Evolutionary conservation across 2,113 vertebrate species (phyloP).

Genomic region (Ammospiza nelsoni): DNA sequence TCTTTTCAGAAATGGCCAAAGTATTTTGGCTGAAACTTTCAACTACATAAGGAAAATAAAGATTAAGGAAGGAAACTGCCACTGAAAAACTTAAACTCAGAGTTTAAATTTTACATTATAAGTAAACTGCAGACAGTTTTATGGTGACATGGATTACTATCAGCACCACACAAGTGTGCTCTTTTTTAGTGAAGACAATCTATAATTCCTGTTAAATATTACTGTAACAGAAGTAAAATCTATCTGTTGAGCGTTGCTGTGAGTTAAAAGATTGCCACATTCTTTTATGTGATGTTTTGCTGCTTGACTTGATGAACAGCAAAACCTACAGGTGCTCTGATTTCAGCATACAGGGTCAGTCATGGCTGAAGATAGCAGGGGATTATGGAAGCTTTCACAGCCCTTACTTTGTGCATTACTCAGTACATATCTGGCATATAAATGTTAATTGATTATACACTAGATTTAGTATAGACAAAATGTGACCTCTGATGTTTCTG

Average conservation of each 20-base stretch:
- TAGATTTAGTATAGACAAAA: constrained; percentile 67
- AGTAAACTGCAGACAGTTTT: not conserved
- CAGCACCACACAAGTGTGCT: not conserved
- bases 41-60: not conserved
- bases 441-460: constrained; percentile 69
- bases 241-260: not conserved
- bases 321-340: constrained; percentile 31
- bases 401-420: constrained; percentile 56
- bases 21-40: not conserved
- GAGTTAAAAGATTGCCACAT: constrained; percentile 13
- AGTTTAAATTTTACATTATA: not conserved
- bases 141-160: not conserved
- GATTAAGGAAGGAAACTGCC: not conserved
- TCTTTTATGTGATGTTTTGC: not conserved
- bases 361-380: constrained; percentile 44
- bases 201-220: not conserved
- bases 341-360: constrained; percentile 32
- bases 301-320: constrained; percentile 36
- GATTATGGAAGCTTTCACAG: constrained; percentile 38
- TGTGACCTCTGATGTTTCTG: constrained; percentile 60
- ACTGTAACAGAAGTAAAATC: constrained; percentile 7
- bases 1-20: not conserved
- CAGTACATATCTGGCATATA: constrained; percentile 65
- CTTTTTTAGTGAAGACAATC: not conserved
- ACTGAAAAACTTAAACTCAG: not conserved